A percentile compares a stretch with the other conserved stretches of the same genome.
phyloP scores from a whole-genome alignment of 2,113 vertebrate genomes.

The Dipodomys stephensi region DNA sequence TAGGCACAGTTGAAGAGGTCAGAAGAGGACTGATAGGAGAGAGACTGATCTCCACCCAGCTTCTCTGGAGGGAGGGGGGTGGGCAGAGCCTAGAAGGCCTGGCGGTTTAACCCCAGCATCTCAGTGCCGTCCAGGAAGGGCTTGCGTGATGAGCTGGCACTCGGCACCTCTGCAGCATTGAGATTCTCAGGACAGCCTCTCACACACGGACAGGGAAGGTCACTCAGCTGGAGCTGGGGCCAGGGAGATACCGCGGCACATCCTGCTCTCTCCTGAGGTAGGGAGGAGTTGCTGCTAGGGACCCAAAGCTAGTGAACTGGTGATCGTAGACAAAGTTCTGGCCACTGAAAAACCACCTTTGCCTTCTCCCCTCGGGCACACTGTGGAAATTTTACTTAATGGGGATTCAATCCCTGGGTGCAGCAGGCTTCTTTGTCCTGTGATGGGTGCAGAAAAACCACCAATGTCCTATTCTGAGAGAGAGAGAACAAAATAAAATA shows the following conservation, averaged over 20 bases:
- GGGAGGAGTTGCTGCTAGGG: not conserved
- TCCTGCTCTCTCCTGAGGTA: not conserved
- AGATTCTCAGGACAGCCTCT: not conserved
- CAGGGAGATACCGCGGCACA: not conserved
- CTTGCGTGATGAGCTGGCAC: not conserved
- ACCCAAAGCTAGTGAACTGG: not conserved
- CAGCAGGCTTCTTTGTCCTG: rapidly evolving
- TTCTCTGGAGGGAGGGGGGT: not conserved
- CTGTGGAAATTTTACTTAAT: not conserved
- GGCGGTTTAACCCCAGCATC: not conserved
- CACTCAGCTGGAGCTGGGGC: not conserved
- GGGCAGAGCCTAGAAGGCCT: not conserved
- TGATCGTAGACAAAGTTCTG: not conserved
- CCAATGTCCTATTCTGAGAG: not conserved
- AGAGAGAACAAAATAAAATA: not conserved
- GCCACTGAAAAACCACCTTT: not conserved
- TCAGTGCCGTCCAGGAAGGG: not conserved
- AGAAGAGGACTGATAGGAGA: not conserved
- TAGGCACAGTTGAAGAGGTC: rapidly evolving
- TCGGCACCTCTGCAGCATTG: not conserved
- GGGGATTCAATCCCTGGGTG: not conserved
- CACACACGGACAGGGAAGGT: not conserved
- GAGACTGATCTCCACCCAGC: not conserved
- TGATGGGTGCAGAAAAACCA: not conserved
- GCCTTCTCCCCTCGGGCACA: not conserved